Base-by-base conservation (phyloP, 2,797 vertebrate species). In the Percopsis omiscomaycus region DNA sequence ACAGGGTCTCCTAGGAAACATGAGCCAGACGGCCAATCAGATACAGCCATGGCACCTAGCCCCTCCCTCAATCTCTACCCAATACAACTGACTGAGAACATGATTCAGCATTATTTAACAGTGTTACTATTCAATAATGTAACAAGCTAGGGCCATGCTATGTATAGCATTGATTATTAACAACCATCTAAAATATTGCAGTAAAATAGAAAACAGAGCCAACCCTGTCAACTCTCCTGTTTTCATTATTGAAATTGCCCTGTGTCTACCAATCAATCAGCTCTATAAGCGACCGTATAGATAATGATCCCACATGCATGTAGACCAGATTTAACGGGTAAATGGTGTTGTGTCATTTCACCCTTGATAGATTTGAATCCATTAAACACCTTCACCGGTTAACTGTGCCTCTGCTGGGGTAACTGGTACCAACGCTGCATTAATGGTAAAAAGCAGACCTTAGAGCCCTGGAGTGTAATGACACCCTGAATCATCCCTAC, bases 251-350 rank as follows among this genome's bases (percentile, higher is more conserved):
- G 13, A 27, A 64, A 53, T 67, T 1, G n/a, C 60, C 55, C 64
- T 49, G 54, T 56, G 56, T 12, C 27, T 16, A 30, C 58, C 3
- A 27, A 76, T 82, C 56, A 37, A 75, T 81, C 59, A 50, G 28
- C 61, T 77, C 67, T 15, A 58, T 70, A 72, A 45, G 52, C 5
- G 27, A 29, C 47, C 49, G 64, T 37, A 61, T 67, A 28, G 72
- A 48, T 67, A 79, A 80, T 59, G 71, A 84, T 81, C 65, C 3
- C 30, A 28, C 1, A 5, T 27, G 68, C 42, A 73, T 29, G 69
- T 69, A 51, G 64, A n/a, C 3, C 59, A 5, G 32, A 49, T 61
- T 78, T 53, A 70, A 69, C 11, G 3, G 4, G 2, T 62, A 57
- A 51, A 30, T 55, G 59, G 55, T 50, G 8, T 64, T 56, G 58